Conservation (phyloP, 2,888 invertebrate genomes). For the Heteromyza rotundicornis region DNA sequence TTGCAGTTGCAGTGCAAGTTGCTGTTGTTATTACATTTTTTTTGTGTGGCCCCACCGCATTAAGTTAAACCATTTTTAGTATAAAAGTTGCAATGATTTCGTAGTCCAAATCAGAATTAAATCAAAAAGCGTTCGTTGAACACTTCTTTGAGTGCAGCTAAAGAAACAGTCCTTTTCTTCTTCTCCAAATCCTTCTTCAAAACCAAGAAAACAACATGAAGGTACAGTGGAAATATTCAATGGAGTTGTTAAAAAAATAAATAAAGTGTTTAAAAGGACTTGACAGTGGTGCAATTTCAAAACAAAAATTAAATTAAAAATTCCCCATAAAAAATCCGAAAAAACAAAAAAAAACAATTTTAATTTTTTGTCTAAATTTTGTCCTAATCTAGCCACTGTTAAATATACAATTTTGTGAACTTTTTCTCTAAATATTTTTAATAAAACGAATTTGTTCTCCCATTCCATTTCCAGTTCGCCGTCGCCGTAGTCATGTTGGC, state of each 20-base stretch:
- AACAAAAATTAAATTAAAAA: not conserved
- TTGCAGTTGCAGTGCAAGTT: not conserved
- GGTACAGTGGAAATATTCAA: slow-evolving; percentile 41
- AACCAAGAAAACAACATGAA: slow-evolving; percentile 56
- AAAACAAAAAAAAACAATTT: not conserved
- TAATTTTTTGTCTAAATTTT: not conserved
- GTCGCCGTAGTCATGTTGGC: slow-evolving; percentile 60
- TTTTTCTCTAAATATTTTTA: not conserved
- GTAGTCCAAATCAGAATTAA: slow-evolving; percentile 59
- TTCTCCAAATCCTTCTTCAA: slow-evolving; percentile 38
- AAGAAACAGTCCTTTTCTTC: slow-evolving; percentile 34
- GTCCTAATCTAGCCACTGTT: not conserved
- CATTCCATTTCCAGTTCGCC: slow-evolving; percentile 47
- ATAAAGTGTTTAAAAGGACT: not conserved
- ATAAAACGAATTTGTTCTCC: slow-evolving; percentile 4
- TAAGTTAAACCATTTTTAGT: slow-evolving; percentile 41
- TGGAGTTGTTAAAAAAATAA: not conserved
- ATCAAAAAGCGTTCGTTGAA: slow-evolving; percentile 53
- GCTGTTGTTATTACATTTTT: not conserved
- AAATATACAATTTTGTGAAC: not conserved
- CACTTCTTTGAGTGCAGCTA: slow-evolving; percentile 42
- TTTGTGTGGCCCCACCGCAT: not conserved
- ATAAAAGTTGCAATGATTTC: slow-evolving; percentile 59
- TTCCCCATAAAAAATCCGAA: not conserved
- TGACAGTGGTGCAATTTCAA: too few relatives aligned